phyloP scores from a whole-genome alignment of 2,113 vertebrate species.

The Anarrhichthys ocellatus region DNA sequence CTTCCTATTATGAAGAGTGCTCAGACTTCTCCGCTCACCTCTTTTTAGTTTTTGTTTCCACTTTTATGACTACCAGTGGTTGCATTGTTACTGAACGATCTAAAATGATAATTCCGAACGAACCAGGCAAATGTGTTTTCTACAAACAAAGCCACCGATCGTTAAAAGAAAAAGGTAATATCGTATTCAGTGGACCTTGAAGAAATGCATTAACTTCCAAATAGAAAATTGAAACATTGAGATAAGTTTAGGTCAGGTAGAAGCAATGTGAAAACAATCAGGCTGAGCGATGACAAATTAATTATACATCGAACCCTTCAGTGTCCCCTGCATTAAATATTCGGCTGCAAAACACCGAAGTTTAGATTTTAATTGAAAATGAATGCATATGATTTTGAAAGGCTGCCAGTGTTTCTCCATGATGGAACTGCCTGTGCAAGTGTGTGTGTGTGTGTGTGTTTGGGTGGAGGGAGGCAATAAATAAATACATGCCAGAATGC shows the following conservation, averaged over 20 bases:
- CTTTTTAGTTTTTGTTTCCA: not conserved
- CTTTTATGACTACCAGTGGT: not conserved
- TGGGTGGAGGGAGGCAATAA: slow-evolving; percentile 33
- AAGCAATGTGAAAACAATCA: slow-evolving; percentile 37
- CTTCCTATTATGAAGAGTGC: not conserved
- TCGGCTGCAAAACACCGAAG: slow-evolving; percentile 47
- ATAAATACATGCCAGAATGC: slow-evolving; percentile 66
- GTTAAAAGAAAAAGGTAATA: slow-evolving; percentile 13
- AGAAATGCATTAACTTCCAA: slow-evolving; percentile 45
- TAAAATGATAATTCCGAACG: not conserved
- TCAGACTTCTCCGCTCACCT: not conserved
- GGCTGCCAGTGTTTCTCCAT: slow-evolving; percentile 23
- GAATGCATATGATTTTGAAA: slow-evolving; percentile 50
- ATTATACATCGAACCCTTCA: slow-evolving; percentile 40
- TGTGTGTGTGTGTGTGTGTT: not conserved
- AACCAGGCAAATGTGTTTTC: slow-evolving; percentile 21
- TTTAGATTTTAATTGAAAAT: slow-evolving; percentile 65
- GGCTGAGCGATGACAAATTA: slow-evolving; percentile 53
- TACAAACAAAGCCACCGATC: not conserved
- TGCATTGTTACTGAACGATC: not conserved
- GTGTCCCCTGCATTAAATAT: slow-evolving; percentile 31
- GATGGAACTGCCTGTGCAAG: slow-evolving; percentile 17
- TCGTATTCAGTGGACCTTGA: slow-evolving; percentile 26
- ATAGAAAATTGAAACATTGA: slow-evolving; percentile 40
- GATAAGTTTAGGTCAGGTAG: slow-evolving; percentile 25